Conservation (phyloP, 2,113 vertebrate genomes). For the Glaucidium brasilianum region DNA sequence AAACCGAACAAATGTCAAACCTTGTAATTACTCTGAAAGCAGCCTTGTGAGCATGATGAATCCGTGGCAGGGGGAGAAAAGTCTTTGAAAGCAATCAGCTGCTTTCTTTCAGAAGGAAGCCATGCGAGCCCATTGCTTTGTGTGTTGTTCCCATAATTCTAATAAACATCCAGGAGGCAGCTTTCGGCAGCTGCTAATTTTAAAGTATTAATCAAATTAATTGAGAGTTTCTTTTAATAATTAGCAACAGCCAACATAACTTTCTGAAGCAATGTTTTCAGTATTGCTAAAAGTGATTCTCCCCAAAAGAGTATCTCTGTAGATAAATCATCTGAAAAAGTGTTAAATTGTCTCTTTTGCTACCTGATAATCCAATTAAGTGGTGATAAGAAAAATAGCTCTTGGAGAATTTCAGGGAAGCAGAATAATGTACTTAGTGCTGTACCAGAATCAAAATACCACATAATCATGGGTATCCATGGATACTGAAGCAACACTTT, state of each 20-base stretch:
- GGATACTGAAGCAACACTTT: slow-evolving; percentile 1
- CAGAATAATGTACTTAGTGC: slow-evolving; percentile 36
- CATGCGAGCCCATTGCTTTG: background rate
- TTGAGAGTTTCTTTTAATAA: slow-evolving; percentile 12
- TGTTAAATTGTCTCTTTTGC: slow-evolving; percentile 42
- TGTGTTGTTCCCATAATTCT: background rate
- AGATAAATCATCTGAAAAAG: slow-evolving; percentile 24
- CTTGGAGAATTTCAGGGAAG: slow-evolving; percentile 45
- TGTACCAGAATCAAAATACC: slow-evolving; percentile 11
- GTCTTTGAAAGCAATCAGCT: background rate
- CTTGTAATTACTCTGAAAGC: background rate
- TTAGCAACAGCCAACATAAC: background rate
- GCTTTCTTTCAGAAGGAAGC: background rate
- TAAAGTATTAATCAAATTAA: slow-evolving; percentile 4
- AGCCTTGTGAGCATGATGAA: background rate
- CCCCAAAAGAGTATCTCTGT: background rate
- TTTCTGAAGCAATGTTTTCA: background rate
- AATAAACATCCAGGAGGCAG: background rate
- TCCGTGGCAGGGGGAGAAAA: too few relatives aligned
- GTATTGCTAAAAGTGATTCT: background rate
- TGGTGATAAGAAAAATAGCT: slow-evolving; percentile 48
- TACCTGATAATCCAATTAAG: slow-evolving; percentile 67
- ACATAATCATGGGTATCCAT: background rate
- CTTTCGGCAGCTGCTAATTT: slow-evolving; percentile 13
- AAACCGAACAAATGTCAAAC: background rate